Base-by-base conservation (phyloP, 2,888 invertebrate species). In the Tetragonula carbonaria region DNA sequence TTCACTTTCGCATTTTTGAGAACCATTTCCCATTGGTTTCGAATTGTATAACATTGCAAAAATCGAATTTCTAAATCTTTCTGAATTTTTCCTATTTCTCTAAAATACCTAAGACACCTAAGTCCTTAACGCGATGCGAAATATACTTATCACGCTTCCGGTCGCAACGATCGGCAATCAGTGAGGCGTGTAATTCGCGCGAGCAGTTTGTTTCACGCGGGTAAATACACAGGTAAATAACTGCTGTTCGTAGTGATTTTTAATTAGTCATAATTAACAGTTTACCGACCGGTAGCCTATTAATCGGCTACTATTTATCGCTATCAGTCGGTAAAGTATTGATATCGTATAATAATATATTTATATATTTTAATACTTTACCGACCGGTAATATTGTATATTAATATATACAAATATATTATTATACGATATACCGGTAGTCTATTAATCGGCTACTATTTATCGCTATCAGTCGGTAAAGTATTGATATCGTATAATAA, bases 121-220 rank as follows among this genome's bases (percentile, higher is more conserved):
- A 33, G 45, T 14, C 1, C 57, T 50, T 23, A 59, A 72, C 3
- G n/a, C 18, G 0, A 59, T 5, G 45, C 0, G 5, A 50, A 45
- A 23, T 45, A 23, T 45, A 23, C 38, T 3, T 23, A 23, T 23
- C 13, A 14, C 21, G 14, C 13, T 70, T 53, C 6, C 14, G 33
- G 18, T 13, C 13, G 4, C 16, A 0, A 5, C 23, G 57, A 57
- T 16, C 3, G 18, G 50, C 45, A 28, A 73, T 73, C 50, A 50
- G 28, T 14, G 53, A 65, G 18, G 63, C 74, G n/a, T 65, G 74
- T 65, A 65, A 55, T 65, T n/a, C 51, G 53, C 53, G 21, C 38
- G 74, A n/a, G 23, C 18, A 53, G 74, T 65, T 74, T 6, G 13
- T 53, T 66, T 38, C 23, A 23, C n/a, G 53, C 4, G 6, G 14